Base-by-base conservation (phyloP, 2,888 invertebrate species). In the Aradus depressus region DNA sequence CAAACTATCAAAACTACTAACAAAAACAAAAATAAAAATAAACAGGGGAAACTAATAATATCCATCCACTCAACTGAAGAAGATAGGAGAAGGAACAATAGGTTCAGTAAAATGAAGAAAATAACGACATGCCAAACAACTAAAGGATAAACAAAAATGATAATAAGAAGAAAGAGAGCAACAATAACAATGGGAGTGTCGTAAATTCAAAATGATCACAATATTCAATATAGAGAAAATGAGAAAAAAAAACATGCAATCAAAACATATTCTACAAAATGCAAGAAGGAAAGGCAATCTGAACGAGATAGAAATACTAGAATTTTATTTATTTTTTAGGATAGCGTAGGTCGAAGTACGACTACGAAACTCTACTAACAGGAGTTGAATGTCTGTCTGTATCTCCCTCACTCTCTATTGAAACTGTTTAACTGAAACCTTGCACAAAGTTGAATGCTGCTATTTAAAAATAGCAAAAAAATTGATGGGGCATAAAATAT, bases 161-260 rank as follows among this genome's bases (percentile, higher is more conserved):
- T 42, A 25, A 10, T 31, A n/a, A 39, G 31, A 28, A 28, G 21
- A 45, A 19, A 45, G 21, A 6, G 22, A 45, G 28, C 42, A 42
- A 26, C 22, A 22, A 42, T 42, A 26, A 42, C 42, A 42, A 42
- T 26, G 22, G n/a, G n/a, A n/a, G n/a, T n/a, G n/a, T n/a, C n/a
- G 42, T 26, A 42, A 28, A 26, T 42, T 42, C 42, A 42, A 42
- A n/a, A 19, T 25, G 28, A 42, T 26, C 25, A 42, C 22, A 42
- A 25, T 25, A 28, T 28, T 42, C 26, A 12, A 42, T 42, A 26
- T 28, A 12, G 26, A 16, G 26, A 26, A 26, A 26, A 23, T 42
- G 42, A 42, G 26, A 23, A 42, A 42, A 19, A 25, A 42, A 42
- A 19, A 42, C 42, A 42, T 2, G 28, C 10, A 18, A 26, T 25